Evolutionary conservation across 2,113 vertebrate genomes (phyloP), one percentile per base, ranked within the genome.

Genomic region (Plotosus lineatus): DNA sequence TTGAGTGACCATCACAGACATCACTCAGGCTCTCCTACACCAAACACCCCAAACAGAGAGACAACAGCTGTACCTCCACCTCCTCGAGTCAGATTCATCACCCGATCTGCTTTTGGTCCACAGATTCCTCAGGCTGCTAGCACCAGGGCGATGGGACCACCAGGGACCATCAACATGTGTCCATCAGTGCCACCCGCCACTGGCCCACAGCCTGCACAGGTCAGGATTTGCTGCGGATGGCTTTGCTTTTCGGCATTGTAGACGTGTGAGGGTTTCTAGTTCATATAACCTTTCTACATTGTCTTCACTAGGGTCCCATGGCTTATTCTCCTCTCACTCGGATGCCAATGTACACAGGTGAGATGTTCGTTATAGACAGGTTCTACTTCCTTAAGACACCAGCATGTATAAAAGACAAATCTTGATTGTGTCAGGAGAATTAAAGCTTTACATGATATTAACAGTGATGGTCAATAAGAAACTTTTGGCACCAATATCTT

Each of bases 71-170:
- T 85, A 88, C 90, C 90, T 94, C 88, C 84, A 80, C 91, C 86
- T 44, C 94, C 94, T 4, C 95, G 95, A 3, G 94, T 95, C 23
- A 90, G 96, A 50, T 94, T 97, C 78, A 96, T 97, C 81, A 95
- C 95, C 17, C 90, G 95, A 26, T 95, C 95, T 0, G 90, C 94
- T 0, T 92, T 94, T 53, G 75, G 88, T 31, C 87, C 91, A 14
- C 89, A 85, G 78, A 90, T 95, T 79, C 91, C 94, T 40, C 90
- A 91, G 14, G 88, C 91, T 3, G 48, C 88, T 0, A 90, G 89
- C 28, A 81, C 87, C 76, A 90, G 95, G 10, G 94, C 93, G n/a
- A n/a, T n/a, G n/a, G n/a, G n/a, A n/a, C n/a, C n/a, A n/a, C n/a
- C n/a, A 75, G 89, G 94, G 48, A 91, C 92, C 46, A 90, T 92